Conservation (phyloP, 1,140 invertebrate genomes). For the Sminthurides bifidus region DNA sequence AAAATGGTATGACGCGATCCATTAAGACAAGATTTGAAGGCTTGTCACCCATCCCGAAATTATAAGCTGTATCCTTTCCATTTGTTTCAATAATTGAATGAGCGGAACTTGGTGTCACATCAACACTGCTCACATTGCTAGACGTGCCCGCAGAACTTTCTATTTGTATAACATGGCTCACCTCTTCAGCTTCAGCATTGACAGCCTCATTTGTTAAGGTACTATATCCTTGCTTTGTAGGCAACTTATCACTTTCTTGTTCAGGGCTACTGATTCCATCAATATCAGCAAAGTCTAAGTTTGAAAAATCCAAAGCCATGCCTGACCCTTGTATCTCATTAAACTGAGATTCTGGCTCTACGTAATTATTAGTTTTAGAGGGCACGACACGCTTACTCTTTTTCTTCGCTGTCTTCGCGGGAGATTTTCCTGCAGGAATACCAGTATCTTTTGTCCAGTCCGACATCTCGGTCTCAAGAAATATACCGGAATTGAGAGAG, state of each 20-base stretch:
- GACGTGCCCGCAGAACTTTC: no score
- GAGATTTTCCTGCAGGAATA: slow-evolving; percentile 37
- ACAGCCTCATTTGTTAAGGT: slow-evolving; percentile 13
- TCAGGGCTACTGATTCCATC: slow-evolving; percentile 32
- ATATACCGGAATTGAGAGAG: slow-evolving; percentile 23
- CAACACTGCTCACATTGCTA: no score
- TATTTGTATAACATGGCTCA: no score
- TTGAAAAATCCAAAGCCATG: slow-evolving; percentile 36
- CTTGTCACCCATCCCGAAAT: background rate
- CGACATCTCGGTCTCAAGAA: slow-evolving; percentile 70
- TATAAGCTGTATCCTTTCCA: background rate
- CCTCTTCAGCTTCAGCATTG: background rate
- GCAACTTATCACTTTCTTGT: slow-evolving; percentile 11
- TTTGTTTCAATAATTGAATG: no score
- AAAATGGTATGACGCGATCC: slow-evolving; percentile 57
- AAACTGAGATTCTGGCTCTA: no score
- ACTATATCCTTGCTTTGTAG: slow-evolving; percentile 18
- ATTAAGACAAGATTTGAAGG: slow-evolving; percentile 37
- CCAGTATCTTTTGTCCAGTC: slow-evolving; percentile 70
- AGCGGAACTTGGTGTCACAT: no score
- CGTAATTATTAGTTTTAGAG: no score
- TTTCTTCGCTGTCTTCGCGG: no score
- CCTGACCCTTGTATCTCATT: background rate
- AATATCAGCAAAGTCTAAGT: slow-evolving; percentile 59
- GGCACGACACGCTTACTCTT: no score